Evolutionary conservation across 2,888 invertebrate species (phyloP), one percentile per base, ranked within the genome.

Genomic region (Augochlorella aurata): DNA sequence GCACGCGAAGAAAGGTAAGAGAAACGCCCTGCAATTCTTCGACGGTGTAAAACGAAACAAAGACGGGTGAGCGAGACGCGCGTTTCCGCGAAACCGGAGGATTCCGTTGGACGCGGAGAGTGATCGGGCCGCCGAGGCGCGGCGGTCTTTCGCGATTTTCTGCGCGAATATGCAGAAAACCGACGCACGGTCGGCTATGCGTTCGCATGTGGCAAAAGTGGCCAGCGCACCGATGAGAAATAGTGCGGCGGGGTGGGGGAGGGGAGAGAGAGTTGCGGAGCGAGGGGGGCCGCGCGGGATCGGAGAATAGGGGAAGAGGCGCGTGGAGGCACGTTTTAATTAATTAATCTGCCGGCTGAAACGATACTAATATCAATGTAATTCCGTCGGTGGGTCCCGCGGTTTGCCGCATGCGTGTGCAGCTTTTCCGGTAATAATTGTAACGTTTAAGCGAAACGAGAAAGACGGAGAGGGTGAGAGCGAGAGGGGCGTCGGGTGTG

Each of bases 1-100:
- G 77, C 94, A 94, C 89, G 94, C 94, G 85, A 95, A 95, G 90
- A 95, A 95, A 94, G 95, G 95, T 95, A 91, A 93, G 94, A 91
- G 63, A 50, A 12, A 65, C 16, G 12, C 5, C 14, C 14, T 16
- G 50, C 24, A 50, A 24, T 49, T 38, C 44, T 29, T 38, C n/a
- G n/a, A 65, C 8, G 0, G 1, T 5, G 8, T 2, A 2, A 10
- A 10, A 54, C 38, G 10, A 2, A 7, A 24, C 24, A 10, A 21
- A 10, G 18, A n/a, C 0, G 12, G 21, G 3, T 4, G 12, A 54
- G 54, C 54, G 54, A 54, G 12, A 21, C 54, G 21, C 21, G 12
- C 12, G 21, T 54, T 54, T 21, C 14, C 58, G 58, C 14, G 58
- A 58, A 58, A 24, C 12, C 14, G 24, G 58, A 0, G 21, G 58